phyloP scores from a whole-genome alignment of 2,888 invertebrate species.

The Beris morrisii region DNA sequence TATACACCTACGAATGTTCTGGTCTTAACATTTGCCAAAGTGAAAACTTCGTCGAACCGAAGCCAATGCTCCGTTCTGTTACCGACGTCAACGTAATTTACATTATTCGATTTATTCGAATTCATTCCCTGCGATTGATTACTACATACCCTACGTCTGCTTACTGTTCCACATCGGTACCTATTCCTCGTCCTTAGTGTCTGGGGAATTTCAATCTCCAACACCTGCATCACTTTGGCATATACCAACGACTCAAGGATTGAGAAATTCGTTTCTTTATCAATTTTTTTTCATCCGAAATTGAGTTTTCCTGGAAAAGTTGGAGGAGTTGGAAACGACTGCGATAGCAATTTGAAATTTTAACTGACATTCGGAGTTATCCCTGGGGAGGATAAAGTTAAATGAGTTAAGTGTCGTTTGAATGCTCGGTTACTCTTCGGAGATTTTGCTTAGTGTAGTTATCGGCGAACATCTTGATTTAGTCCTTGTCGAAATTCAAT shows the following conservation, averaged over 20 bases:
- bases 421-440: constrained; percentile 7
- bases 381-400: constrained; percentile 3
- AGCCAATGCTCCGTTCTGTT: too few species aligned
- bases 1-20: too few species aligned
- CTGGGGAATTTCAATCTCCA: background rate
- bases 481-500: background rate
- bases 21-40: too few species aligned
- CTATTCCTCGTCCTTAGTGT: background rate
- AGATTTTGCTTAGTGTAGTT: background rate
- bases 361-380: constrained; percentile 14
- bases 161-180: background rate
- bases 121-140: constrained; percentile 11
- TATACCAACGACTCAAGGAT: too few species aligned
- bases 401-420: constrained; percentile 17
- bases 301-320: background rate
- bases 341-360: constrained; percentile 22
- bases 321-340: background rate
- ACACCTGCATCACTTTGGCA: constrained; percentile 4
- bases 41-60: too few species aligned
- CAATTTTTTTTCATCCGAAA: constrained; percentile 4
- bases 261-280: background rate
- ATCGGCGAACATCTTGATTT: background rate
- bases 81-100: constrained; percentile 2
- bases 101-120: constrained; percentile 20
- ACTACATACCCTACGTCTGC: background rate